Evolutionary conservation across 2,113 vertebrate species (phyloP), one percentile per base, ranked within the genome.

Genomic region (Stigmatopora nigra): DNA sequence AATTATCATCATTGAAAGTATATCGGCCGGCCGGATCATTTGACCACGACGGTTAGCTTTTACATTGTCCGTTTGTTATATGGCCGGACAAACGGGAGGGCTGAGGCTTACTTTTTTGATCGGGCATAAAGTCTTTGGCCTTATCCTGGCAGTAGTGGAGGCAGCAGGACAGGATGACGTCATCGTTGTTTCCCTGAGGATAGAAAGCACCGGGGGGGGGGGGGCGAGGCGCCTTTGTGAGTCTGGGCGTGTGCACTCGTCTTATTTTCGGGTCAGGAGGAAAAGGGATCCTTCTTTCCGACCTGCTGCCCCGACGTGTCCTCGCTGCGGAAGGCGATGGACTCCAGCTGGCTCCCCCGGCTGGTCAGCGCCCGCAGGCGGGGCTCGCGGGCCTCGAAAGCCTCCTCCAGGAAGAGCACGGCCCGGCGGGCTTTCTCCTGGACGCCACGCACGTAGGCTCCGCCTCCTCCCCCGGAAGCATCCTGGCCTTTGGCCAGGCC

Each of bases 271-370:
- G n/a, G 25, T 31, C 25, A 2, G 25, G 25, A 31, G 25, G 25
- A 31, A 31, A 41, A 41, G 5, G 38, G 38, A 4, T 41, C 4
- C 5, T 41, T 41, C 38, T 10, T 7, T 41, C 38, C 46, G 15
- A 98, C 97, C 95, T 96, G 93, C 77, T 98, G 97, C 70, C 95
- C 94, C 0, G 95, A 95, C 47, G 94, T 97, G 84, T 99, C 97
- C 47, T 99, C 97, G 3, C 96, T 98, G 70, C 96, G 94, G 86
- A 99, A 96, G 77, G 97, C 92, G 64, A 99, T 99, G 63, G 97
- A 99, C 78, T 99, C 97, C 0, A 99, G 92, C 78, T 94, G 94
- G 13, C 92, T 98, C 78, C 96, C 97, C 63, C 96, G 89, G 88
- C 96, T 99, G 46, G 97, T 99, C 72, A 99, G 90, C 22, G 94